Percentiles rank a stretch among this genome's conserved stretches.
phyloP scores from a whole-genome alignment of 1,140 invertebrate genomes.

The Zelostemma sp. region DNA sequence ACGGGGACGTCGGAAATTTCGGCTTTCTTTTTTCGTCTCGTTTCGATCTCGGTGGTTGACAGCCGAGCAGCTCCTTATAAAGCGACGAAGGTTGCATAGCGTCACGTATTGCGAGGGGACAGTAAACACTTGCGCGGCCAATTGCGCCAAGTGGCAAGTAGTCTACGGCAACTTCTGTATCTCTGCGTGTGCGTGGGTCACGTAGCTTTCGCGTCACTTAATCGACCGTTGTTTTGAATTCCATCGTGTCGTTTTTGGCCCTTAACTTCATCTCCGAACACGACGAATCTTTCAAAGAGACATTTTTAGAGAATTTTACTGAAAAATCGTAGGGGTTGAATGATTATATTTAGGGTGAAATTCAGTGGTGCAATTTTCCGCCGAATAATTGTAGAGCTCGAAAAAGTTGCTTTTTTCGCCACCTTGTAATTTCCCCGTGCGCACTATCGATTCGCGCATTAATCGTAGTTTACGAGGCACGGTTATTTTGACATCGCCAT shows the following conservation, averaged over 20 bases:
- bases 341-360: too few species aligned
- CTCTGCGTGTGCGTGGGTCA: conserved; percentile 43
- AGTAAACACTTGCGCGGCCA: conserved; percentile 68
- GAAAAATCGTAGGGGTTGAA: too few species aligned
- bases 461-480: conserved; percentile 26
- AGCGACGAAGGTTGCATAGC: conserved; percentile 60
- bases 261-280: too few species aligned
- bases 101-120: conserved; percentile 66
- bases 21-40: too few species aligned
- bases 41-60: too few species aligned
- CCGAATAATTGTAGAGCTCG: too few species aligned
- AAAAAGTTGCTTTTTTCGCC: too few species aligned
- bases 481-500: conserved; percentile 66
- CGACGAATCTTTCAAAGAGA: too few species aligned
- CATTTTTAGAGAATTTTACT: too few species aligned
- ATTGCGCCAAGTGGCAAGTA: conserved; percentile 66
- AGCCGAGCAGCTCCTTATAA: conserved; percentile 6
- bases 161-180: conserved; percentile 36
- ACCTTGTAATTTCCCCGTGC: too few species aligned
- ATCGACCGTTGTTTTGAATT: conserved; percentile 49
- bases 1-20: too few species aligned
- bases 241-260: conserved; percentile 39
- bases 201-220: conserved; percentile 46
- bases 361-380: too few species aligned
- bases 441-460: conserved; percentile 19